phyloP scores from a whole-genome alignment of 2,888 invertebrate genomes.

The Julus scandinavius region DNA sequence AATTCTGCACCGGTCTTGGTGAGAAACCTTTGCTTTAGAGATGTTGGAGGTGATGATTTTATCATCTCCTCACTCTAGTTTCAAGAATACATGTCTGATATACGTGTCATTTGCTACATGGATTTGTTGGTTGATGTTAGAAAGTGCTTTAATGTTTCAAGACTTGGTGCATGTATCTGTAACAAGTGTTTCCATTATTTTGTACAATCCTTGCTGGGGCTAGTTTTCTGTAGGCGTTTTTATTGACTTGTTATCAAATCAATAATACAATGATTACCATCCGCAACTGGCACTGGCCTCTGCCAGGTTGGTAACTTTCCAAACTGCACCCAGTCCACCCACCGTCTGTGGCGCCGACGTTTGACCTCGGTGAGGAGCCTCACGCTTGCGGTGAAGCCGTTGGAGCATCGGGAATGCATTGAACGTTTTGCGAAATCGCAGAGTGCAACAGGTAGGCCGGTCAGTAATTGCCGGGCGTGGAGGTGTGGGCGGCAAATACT shows the following conservation, averaged over 20 bases:
- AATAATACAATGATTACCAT: neutral
- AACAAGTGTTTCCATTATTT: neutral
- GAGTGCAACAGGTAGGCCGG: neutral
- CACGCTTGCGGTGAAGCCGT: neutral
- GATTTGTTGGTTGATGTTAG: too few species aligned
- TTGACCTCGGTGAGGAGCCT: slow-evolving; percentile 3
- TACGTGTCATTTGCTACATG: too few species aligned
- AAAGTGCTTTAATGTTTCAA: too few species aligned
- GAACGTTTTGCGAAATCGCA: neutral
- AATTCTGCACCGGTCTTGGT: too few species aligned
- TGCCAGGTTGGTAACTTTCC: slow-evolving; percentile 10
- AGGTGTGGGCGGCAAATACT: neutral
- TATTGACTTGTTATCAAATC: slow-evolving; percentile 18
- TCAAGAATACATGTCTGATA: too few species aligned
- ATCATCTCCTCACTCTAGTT: too few species aligned
- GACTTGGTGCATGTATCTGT: neutral
- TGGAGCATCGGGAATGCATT: neutral
- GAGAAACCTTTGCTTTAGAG: too few species aligned
- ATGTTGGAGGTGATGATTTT: too few species aligned
- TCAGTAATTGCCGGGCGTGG: slow-evolving; percentile 16
- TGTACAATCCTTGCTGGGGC: neutral
- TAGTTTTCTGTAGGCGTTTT: neutral
- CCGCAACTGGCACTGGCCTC: neutral
- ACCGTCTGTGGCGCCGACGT: neutral
- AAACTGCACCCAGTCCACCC: neutral